Conservation (phyloP, 2,113 vertebrate species). For the Pleuronectes platessa region DNA sequence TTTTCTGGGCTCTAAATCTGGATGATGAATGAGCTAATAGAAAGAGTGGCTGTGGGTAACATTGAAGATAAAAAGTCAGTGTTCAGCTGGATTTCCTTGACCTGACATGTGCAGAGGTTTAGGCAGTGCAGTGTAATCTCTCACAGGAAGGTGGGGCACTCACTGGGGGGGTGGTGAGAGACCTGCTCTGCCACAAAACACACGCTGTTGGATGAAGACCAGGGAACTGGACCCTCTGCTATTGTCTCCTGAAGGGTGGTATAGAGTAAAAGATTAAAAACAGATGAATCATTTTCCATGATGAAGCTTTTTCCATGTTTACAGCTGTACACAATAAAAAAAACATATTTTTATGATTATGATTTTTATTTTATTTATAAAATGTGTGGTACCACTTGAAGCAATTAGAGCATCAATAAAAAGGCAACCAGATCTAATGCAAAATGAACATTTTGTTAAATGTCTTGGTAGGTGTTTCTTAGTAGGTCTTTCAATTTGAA, state of each 20-base stretch:
- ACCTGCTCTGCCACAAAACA: slow-evolving; percentile 98
- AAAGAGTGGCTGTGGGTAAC: too few relatives aligned
- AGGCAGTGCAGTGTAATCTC: not conserved
- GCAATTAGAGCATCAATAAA: too few relatives aligned
- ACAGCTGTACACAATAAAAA: not conserved
- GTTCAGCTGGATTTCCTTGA: too few relatives aligned
- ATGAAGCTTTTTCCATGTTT: not conserved
- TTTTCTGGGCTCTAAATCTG: not conserved
- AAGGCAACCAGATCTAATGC: too few relatives aligned
- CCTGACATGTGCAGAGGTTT: not conserved
- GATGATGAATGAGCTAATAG: too few relatives aligned
- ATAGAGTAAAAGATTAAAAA: not conserved
- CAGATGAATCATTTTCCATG: not conserved
- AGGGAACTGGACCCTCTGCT: slow-evolving; percentile 93
- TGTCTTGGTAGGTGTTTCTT: too few relatives aligned
- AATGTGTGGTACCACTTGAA: too few relatives aligned
- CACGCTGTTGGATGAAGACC: slow-evolving; percentile 90
- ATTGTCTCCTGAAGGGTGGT: slow-evolving; percentile 85
- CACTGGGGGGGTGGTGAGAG: slow-evolving; percentile 98
- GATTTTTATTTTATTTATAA: too few relatives aligned
- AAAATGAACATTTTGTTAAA: too few relatives aligned
- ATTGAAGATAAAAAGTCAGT: too few relatives aligned
- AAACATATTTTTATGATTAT: not conserved
- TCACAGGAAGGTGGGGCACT: slow-evolving; percentile 68
- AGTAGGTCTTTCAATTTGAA: too few relatives aligned